These are phyloP conservation scores for Gallinago stenura DNA, from an alignment of 2,797 vertebrate genomes.

Conservation along the genomic window DNA sequence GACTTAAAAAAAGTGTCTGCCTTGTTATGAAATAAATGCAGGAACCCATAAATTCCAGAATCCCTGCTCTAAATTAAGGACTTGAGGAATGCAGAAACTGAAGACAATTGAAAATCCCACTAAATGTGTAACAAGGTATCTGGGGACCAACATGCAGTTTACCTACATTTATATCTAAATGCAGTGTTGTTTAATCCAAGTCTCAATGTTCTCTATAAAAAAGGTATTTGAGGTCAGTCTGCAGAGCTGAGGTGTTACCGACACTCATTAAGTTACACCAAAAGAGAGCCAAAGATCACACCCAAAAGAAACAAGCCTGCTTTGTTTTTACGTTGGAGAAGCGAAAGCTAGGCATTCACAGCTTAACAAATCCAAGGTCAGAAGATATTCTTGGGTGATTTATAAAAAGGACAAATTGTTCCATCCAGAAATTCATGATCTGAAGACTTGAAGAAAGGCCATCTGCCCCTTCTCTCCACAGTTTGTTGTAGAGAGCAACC, in stretches of 20 bases:
- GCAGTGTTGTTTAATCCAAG: background rate
- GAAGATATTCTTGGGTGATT: background rate
- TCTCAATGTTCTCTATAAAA: background rate
- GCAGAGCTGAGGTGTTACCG: background rate
- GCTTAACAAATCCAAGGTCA: background rate
- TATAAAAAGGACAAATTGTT: background rate
- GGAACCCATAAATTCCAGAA: background rate
- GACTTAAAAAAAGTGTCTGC: background rate
- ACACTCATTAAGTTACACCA: background rate
- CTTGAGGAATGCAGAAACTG: background rate
- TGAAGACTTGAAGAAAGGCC: background rate
- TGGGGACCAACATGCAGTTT: background rate
- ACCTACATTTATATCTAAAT: background rate
- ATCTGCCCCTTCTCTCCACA: background rate
- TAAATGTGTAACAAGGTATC: background rate
- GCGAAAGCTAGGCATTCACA: background rate
- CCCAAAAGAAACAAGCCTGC: background rate
- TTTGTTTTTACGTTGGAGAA: background rate
- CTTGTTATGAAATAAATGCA: background rate
- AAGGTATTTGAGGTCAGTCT: background rate
- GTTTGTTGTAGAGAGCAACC: background rate
- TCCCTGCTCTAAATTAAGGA: background rate
- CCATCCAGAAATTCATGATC: background rate
- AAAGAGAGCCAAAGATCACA: slow-evolving; percentile 6
- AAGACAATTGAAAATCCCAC: background rate